Conservation (phyloP, 1,140 invertebrate species). For the Calycopis cecrops region DNA sequence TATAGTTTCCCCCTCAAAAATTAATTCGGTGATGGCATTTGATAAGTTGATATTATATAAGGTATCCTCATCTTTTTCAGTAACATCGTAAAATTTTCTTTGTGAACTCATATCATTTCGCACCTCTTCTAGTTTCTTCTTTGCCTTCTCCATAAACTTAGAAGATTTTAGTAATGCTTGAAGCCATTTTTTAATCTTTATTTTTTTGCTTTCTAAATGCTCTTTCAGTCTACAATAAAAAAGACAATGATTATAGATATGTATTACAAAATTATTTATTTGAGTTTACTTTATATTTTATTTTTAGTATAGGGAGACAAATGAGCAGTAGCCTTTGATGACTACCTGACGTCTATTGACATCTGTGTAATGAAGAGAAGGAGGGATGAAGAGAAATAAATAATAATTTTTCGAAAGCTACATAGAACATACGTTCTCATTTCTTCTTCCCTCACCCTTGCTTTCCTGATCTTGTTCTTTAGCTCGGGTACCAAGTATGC, state of each 20-base stretch:
- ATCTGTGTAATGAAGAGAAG: too few species aligned
- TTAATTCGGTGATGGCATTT: conserved; percentile 45
- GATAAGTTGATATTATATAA: conserved; percentile 57
- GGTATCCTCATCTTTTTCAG: conserved; percentile 37
- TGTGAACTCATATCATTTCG: conserved; percentile 37
- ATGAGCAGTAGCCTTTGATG: too few species aligned
- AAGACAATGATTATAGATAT: too few species aligned
- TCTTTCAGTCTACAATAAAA: conserved; percentile 46
- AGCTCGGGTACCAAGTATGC: conserved; percentile 42
- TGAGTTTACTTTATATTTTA: too few species aligned
- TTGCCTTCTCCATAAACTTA: conserved; percentile 49
- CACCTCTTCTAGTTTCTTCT: conserved; percentile 49
- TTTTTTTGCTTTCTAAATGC: conserved; percentile 58
- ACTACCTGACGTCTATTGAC: too few species aligned
- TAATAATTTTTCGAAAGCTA: too few species aligned
- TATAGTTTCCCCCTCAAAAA: conserved; percentile 38
- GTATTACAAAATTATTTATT: background rate
- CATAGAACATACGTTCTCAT: conserved; percentile 41
- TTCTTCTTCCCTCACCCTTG: conserved; percentile 43
- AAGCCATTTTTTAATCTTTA: conserved; percentile 62
- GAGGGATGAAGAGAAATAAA: too few species aligned
- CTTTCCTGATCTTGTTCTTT: conserved; percentile 46
- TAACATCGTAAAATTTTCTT: conserved; percentile 14
- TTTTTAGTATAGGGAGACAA: too few species aligned
- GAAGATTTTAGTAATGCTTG: conserved; percentile 52